Percentiles rank a stretch among this genome's conserved stretches.
These are phyloP conservation scores for Sinocyclocheilus anophthalmus DNA, from an alignment of 2,113 vertebrate genomes.

Conservation along the genomic window DNA sequence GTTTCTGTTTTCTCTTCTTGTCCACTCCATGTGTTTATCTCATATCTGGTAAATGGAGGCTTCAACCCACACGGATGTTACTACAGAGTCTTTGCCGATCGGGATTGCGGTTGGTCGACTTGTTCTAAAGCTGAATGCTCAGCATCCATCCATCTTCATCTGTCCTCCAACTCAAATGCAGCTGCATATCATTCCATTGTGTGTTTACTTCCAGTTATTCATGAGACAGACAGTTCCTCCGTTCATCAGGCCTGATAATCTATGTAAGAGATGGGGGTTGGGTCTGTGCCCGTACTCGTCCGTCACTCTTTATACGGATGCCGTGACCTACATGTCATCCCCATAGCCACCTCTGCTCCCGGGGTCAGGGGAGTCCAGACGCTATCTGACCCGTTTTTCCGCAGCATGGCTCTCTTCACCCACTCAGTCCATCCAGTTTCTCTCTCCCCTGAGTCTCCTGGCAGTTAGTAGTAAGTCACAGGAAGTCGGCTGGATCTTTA, in stretches of 20 bases:
- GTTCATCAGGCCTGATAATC: constrained; percentile 30
- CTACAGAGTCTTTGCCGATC: neutral
- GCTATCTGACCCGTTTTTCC: neutral
- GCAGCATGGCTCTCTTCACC: constrained; percentile 7
- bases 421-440: neutral
- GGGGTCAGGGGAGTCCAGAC: neutral
- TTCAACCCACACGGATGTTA: constrained; percentile 4
- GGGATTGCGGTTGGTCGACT: neutral
- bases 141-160: neutral
- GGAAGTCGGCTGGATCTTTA: constrained; percentile 36
- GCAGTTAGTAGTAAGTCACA: constrained; percentile 30
- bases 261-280: neutral
- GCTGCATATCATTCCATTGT: constrained; percentile 13
- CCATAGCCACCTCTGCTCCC: neutral
- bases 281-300: neutral
- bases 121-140: neutral
- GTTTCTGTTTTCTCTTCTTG: constrained; percentile 37
- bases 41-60: constrained; percentile 15
- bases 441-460: constrained; percentile 12
- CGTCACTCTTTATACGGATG: neutral
- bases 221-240: constrained; percentile 16
- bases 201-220: constrained; percentile 18
- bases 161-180: neutral
- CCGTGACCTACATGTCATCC: neutral
- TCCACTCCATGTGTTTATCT: constrained; percentile 20